A percentile compares a stretch with the other conserved stretches of the same genome.
Evolutionary conservation across 2,888 invertebrate species (phyloP).

Genomic region (Tetranychus piercei): DNA sequence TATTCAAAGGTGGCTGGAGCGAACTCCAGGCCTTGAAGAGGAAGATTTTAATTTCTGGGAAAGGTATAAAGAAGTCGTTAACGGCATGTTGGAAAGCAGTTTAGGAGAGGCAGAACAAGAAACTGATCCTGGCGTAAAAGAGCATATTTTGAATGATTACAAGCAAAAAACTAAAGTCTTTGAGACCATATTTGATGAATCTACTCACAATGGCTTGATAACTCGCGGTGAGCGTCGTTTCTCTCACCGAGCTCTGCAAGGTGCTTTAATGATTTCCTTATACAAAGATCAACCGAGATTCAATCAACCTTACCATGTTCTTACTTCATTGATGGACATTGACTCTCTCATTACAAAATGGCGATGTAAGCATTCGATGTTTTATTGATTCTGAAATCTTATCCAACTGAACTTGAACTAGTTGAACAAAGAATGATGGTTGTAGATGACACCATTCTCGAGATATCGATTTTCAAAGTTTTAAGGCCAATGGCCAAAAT

Average conservation of each 20-base stretch:
- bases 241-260: conserved; percentile 76
- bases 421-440: too few species aligned
- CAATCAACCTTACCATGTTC: conserved; percentile 87
- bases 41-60: conserved; percentile 80
- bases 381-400: not conserved
- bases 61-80: conserved; percentile 49
- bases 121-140: conserved; percentile 33
- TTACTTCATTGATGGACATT: conserved; percentile 87
- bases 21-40: conserved; percentile 74
- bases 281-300: conserved; percentile 93
- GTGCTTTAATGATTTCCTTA: conserved; percentile 92
- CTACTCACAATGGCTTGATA: conserved; percentile 61
- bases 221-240: conserved; percentile 66
- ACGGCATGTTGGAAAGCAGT: conserved; percentile 48
- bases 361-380: conserved; percentile 55
- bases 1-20: conserved; percentile 75
- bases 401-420: not conserved
- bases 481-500: too few species aligned
- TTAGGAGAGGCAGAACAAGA: conserved; percentile 45
- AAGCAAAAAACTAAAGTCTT: conserved; percentile 47
- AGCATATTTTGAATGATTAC: conserved; percentile 12
- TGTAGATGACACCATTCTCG: too few species aligned
- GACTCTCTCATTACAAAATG: conserved; percentile 96
- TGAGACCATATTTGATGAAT: conserved; percentile 68
- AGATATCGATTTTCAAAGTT: too few species aligned